Evolutionary conservation across 2,888 invertebrate genomes (phyloP).

Genomic region (Chloroclysta siterata): DNA sequence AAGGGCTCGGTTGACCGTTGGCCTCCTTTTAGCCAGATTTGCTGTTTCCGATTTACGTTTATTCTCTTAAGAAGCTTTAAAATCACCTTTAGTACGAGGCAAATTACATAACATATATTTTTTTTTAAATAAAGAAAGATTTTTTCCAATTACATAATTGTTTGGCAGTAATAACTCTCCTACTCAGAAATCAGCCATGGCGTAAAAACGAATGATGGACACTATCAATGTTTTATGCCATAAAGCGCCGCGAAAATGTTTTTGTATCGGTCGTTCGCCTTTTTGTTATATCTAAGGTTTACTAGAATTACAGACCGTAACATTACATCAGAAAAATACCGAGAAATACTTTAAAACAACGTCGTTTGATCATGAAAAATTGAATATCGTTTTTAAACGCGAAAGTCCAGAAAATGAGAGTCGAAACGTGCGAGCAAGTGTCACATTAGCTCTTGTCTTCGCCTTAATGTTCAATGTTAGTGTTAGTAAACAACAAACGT

Average conservation of each 20-base stretch:
- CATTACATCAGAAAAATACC: not conserved
- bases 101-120: too few relatives aligned
- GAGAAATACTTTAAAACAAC: not conserved
- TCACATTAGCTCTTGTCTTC: too few relatives aligned
- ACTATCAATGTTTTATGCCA: conserved; percentile 3
- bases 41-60: conserved; percentile 26
- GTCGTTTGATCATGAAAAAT: too few relatives aligned
- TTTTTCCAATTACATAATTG: not conserved
- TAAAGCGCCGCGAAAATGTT: conserved; percentile 5
- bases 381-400: too few relatives aligned
- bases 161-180: not conserved
- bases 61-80: conserved; percentile 5
- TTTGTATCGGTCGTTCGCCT: conserved; percentile 16
- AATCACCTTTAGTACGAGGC: too few relatives aligned
- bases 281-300: not conserved
- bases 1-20: conserved; percentile 21
- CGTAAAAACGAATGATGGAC: conserved; percentile 6
- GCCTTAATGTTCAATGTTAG: too few relatives aligned
- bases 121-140: too few relatives aligned
- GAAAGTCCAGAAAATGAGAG: too few relatives aligned
- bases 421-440: too few relatives aligned
- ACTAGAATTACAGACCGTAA: not conserved
- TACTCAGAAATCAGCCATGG: not conserved
- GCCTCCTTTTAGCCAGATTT: conserved; percentile 25
- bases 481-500: too few relatives aligned